Conservation (phyloP, 2,797 vertebrate species). For the Numenius phaeopus region DNA sequence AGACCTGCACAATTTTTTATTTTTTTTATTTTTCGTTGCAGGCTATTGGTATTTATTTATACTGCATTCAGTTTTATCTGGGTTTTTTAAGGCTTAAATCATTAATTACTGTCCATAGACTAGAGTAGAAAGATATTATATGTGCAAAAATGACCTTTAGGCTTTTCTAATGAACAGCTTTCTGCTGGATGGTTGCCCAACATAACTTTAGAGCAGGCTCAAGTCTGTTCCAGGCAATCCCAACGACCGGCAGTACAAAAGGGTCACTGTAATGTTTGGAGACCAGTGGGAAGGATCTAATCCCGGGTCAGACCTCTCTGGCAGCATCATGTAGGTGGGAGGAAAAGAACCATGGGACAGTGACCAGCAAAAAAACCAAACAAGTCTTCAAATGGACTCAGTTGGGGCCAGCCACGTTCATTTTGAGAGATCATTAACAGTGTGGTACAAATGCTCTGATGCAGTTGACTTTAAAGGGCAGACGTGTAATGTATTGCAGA, state of each 20-base stretch:
- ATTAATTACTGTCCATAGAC: conserved; percentile 15
- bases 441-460: background rate
- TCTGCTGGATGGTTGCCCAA: conserved; percentile 48
- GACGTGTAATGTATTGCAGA: conserved; percentile 3
- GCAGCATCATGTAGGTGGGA: background rate
- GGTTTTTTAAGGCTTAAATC: conserved; percentile 27
- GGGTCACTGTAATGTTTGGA: background rate
- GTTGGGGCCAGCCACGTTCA: background rate
- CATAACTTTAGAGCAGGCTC: conserved; percentile 42
- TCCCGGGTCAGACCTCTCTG: background rate
- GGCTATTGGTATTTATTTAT: conserved; percentile 68
- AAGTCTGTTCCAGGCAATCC: conserved; percentile 31
- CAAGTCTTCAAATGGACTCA: background rate
- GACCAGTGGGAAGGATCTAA: background rate
- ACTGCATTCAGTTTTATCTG: conserved; percentile 52
- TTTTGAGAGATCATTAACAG: background rate
- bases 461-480: background rate
- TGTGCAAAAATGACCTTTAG: conserved; percentile 50
- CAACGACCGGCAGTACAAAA: background rate
- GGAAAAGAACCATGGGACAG: background rate
- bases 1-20: conserved; percentile 5
- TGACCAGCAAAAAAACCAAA: background rate
- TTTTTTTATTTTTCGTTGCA: conserved; percentile 19
- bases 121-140: conserved; percentile 21
- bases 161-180: conserved; percentile 31